Percentiles rank a stretch among this genome's conserved stretches.
Evolutionary conservation across 2,888 invertebrate genomes (phyloP).

Genomic region (Melolontha melolontha): DNA sequence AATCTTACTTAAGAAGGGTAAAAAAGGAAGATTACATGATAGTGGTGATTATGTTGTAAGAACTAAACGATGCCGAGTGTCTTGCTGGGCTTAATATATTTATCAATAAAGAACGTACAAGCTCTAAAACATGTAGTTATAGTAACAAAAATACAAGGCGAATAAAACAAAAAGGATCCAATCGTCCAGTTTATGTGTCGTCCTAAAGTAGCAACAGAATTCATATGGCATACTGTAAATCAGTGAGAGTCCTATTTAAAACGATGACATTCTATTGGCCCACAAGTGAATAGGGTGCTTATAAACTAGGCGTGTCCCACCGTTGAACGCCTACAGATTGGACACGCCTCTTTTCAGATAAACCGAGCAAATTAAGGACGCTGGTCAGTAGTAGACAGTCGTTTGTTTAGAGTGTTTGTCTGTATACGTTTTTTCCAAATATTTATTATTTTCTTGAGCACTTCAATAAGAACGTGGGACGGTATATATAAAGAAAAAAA

Average conservation of each 20-base stretch:
- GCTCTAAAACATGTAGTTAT: conserved; percentile 62
- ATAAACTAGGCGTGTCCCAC: conserved; percentile 21
- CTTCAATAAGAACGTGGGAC: too few relatives aligned
- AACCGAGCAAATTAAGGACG: conserved; percentile 37
- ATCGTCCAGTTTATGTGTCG: conserved; percentile 41
- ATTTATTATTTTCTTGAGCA: background rate
- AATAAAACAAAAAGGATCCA: conserved; percentile 56
- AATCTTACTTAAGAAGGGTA: too few relatives aligned
- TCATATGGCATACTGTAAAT: conserved; percentile 45
- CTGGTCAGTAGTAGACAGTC: conserved; percentile 50
- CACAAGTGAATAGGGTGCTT: conserved; percentile 43
- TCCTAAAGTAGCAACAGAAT: background rate
- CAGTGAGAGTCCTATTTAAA: conserved; percentile 50
- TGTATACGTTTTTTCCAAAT: conserved; percentile 13
- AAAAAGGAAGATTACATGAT: background rate
- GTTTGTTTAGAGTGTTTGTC: conserved; percentile 53
- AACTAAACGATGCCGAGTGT: conserved; percentile 1
- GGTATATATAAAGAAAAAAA: too few relatives aligned
- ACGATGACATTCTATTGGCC: conserved; percentile 47
- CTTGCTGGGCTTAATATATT: conserved; percentile 44
- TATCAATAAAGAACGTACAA: conserved; percentile 64
- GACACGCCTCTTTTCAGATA: conserved; percentile 41
- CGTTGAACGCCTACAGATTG: conserved; percentile 26
- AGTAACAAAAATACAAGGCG: conserved; percentile 59
- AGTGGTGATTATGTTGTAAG: conserved; percentile 7